phyloP scores from a whole-genome alignment of 2,797 vertebrate species.

The Hyperoplus lanceolatus region DNA sequence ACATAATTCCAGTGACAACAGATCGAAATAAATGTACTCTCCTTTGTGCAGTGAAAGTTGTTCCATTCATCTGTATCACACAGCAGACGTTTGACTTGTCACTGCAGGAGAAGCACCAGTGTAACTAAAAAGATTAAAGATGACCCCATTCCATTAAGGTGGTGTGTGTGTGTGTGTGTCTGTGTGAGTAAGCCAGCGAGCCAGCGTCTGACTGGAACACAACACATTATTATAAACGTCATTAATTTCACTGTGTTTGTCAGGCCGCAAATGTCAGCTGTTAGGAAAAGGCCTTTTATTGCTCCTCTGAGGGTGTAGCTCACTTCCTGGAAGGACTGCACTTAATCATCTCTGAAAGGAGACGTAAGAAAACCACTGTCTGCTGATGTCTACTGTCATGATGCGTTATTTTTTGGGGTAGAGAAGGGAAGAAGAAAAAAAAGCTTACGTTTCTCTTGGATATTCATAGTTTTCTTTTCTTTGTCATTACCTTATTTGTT shows the following conservation, averaged over 20 bases:
- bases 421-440: slow-evolving; percentile 11
- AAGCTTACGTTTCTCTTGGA: slow-evolving; percentile 4
- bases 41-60: slow-evolving; percentile 4
- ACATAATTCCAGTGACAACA: neutral
- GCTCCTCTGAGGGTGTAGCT: slow-evolving; percentile 11
- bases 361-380: slow-evolving; percentile 16
- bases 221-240: slow-evolving; percentile 40
- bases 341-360: slow-evolving; percentile 46
- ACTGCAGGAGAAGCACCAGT: slow-evolving; percentile 33
- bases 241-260: slow-evolving; percentile 54
- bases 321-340: slow-evolving; percentile 45
- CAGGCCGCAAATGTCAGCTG: slow-evolving; percentile 44
- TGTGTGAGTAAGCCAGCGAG: slow-evolving; percentile 1
- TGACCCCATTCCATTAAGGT: slow-evolving; percentile 30
- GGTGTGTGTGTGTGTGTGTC: neutral
- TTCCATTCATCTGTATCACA: neutral
- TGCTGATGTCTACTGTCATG: slow-evolving; percentile 19
- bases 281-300: slow-evolving; percentile 23
- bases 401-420: slow-evolving; percentile 24
- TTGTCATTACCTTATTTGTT: slow-evolving; percentile 2
- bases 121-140: slow-evolving; percentile 39
- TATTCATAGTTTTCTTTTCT: slow-evolving; percentile 17
- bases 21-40: neutral
- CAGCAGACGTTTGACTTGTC: slow-evolving; percentile 34
- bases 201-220: slow-evolving; percentile 24